Evolutionary conservation across 2,113 vertebrate genomes (phyloP).

Genomic region (Mellivora capensis): DNA sequence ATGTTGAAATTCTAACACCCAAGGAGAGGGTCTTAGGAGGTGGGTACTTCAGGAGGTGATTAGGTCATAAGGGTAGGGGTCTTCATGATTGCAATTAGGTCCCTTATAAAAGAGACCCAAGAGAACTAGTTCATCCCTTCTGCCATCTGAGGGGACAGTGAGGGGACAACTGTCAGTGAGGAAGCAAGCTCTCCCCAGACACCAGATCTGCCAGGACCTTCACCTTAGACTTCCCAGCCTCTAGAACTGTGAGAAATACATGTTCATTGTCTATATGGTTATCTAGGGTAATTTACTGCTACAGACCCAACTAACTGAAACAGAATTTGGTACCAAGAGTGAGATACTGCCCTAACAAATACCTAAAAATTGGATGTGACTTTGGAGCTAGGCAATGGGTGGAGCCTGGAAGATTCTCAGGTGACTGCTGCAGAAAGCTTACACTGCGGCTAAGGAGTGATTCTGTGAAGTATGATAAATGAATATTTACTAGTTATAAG

Average conservation of each 20-base stretch:
- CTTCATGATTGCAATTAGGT: background rate
- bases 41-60: background rate
- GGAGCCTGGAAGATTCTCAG: background rate
- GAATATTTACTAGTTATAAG: background rate
- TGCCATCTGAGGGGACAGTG: background rate
- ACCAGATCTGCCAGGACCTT: background rate
- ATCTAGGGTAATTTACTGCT: background rate
- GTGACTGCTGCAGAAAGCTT: background rate
- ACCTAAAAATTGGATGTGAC: background rate
- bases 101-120: background rate
- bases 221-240: background rate
- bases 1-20: background rate
- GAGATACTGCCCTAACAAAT: background rate
- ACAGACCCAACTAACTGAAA: background rate
- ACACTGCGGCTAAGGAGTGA: background rate
- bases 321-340: background rate
- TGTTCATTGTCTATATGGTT: background rate
- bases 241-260: background rate
- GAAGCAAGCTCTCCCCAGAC: background rate
- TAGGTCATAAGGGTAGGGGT: background rate
- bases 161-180: background rate
- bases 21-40: background rate
- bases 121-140: background rate
- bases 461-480: background rate
- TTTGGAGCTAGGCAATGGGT: background rate